phyloP scores from a whole-genome alignment of 2,113 vertebrate genomes.

The Paracanthobrama guichenoti region DNA sequence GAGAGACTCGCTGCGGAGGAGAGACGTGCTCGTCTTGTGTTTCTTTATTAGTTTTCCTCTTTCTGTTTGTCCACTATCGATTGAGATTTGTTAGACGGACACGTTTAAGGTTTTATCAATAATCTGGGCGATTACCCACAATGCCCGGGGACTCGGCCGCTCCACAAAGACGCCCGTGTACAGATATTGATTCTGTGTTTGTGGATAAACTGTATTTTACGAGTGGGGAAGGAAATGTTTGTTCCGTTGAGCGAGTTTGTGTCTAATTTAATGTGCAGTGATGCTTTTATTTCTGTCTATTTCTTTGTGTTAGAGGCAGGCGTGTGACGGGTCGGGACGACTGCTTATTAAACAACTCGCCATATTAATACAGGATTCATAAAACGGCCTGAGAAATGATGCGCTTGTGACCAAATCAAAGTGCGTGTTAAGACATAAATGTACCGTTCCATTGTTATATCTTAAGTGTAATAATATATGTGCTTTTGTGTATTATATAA shows the following conservation, averaged over 20 bases:
- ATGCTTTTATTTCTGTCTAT: slow-evolving; percentile 43
- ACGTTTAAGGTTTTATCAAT: slow-evolving; percentile 85
- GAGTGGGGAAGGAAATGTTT: slow-evolving; percentile 2
- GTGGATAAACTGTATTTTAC: slow-evolving; percentile 30
- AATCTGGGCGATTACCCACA: slow-evolving; percentile 84
- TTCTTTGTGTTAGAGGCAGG: not conserved
- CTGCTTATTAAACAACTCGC: too few relatives aligned
- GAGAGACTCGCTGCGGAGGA: slow-evolving; percentile 34
- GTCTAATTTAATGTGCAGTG: slow-evolving; percentile 12
- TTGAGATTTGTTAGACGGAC: slow-evolving; percentile 72
- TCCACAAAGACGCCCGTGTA: not conserved
- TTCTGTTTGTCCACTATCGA: slow-evolving; percentile 79
- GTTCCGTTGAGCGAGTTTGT: not conserved
- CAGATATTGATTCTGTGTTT: slow-evolving; percentile 16
- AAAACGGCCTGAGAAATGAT: not conserved
- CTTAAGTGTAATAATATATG: not conserved
- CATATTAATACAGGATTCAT: not conserved
- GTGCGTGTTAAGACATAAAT: not conserved
- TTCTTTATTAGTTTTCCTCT: slow-evolving; percentile 84
- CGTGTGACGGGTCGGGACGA: too few relatives aligned
- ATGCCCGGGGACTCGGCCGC: slow-evolving; percentile 20
- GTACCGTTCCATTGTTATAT: not conserved
- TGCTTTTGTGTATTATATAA: not conserved
- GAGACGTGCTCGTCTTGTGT: slow-evolving; percentile 69
- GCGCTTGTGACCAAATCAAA: not conserved